Evolutionary conservation across 2,797 vertebrate species (phyloP).

Genomic region (Somateria mollissima): DNA sequence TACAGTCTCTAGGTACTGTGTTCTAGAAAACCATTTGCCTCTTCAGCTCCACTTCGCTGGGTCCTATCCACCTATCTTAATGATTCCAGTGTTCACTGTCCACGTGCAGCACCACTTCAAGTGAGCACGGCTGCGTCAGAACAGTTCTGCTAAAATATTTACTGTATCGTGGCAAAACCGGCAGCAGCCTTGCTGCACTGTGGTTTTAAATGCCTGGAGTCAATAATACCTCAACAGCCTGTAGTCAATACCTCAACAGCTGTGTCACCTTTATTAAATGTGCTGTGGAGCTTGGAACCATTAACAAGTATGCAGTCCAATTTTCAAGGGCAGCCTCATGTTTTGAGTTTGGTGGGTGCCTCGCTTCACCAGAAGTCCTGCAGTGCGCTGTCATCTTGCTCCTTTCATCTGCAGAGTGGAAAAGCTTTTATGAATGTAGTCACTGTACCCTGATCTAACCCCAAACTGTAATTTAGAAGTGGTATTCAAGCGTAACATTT

Average conservation of each 20-base stretch:
- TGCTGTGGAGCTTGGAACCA: fast-evolving
- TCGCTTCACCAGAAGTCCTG: not conserved
- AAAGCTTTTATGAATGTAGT: not conserved
- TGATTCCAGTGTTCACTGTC: too few relatives aligned
- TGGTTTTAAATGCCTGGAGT: fast-evolving
- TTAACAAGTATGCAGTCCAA: not conserved
- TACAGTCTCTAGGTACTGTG: not conserved
- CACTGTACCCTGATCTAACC: fast-evolving
- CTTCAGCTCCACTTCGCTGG: fast-evolving
- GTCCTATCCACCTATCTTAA: not conserved
- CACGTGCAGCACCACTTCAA: fast-evolving
- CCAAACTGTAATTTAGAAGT: fast-evolving
- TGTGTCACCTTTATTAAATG: not conserved
- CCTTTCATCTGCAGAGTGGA: not conserved
- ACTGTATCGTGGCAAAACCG: fast-evolving
- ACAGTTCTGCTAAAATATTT: not conserved
- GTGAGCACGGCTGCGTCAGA: not conserved
- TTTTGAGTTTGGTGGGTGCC: fast-evolving
- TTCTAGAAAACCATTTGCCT: not conserved
- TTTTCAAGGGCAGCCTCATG: not conserved
- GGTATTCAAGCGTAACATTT: not conserved
- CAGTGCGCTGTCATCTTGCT: fast-evolving
- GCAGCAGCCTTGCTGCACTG: not conserved
- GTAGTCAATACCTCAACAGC: too few relatives aligned
- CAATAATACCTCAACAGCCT: too few relatives aligned